phyloP scores from a whole-genome alignment of 2,797 vertebrate genomes.

The Oreochromis grahami region DNA sequence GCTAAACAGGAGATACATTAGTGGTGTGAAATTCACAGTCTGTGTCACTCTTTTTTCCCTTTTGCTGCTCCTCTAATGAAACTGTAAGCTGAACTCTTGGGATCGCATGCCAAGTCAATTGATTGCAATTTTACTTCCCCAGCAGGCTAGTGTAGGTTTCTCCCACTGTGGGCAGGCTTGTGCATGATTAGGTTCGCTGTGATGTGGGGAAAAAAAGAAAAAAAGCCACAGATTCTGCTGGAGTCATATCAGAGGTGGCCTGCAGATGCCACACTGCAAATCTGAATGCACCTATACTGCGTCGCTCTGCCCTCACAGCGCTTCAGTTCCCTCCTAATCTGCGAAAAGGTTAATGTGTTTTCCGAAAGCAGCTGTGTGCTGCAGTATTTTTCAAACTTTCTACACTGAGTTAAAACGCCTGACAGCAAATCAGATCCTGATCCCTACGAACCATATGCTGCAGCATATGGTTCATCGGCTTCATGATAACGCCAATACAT shows the following conservation, averaged over 20 bases:
- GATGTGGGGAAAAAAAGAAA: neutral
- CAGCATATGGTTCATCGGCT: constrained; percentile 26
- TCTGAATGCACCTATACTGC: constrained; percentile 20
- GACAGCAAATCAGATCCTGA: constrained; percentile 13
- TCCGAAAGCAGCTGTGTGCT: neutral
- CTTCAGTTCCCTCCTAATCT: neutral
- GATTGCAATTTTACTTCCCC: constrained; percentile 51
- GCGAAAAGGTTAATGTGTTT: constrained; percentile 52
- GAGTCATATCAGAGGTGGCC: neutral
- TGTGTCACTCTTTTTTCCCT: neutral
- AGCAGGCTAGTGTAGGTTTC: constrained; percentile 11
- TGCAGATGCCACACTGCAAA: constrained; percentile 3
- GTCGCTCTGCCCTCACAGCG: constrained; percentile 15
- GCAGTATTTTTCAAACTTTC: constrained; percentile 15
- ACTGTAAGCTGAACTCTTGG: constrained; percentile 41
- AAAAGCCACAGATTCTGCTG: neutral
- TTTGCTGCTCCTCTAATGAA: constrained; percentile 46
- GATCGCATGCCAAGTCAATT: constrained; percentile 21
- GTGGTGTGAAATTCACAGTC: constrained; percentile 27
- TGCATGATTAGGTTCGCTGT: constrained; percentile 15
- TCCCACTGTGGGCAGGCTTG: constrained; percentile 4
- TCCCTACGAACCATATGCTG: constrained; percentile 23
- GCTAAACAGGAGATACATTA: constrained; percentile 34
- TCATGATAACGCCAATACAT: neutral
- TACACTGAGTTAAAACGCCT: neutral